Percentiles rank a stretch among this genome's conserved stretches.
phyloP scores from a whole-genome alignment of 1,140 invertebrate genomes.

The Heliconius hermathena region DNA sequence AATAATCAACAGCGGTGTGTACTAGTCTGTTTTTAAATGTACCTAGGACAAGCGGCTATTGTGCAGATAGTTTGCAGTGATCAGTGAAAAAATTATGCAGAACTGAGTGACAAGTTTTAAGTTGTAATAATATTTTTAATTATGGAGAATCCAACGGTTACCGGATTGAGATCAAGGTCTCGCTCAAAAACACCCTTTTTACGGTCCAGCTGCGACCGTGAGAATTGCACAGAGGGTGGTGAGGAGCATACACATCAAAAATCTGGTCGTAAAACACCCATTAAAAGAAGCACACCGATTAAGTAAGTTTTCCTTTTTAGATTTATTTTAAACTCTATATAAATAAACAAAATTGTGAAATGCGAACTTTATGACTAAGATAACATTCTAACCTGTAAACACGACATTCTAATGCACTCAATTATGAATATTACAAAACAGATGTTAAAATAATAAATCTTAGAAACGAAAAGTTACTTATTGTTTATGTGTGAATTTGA shows the following conservation, averaged over 20 bases:
- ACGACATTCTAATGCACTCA: too few relatives aligned
- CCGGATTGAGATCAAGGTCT: conserved; percentile 81
- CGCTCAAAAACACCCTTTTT: conserved; percentile 84
- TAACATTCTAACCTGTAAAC: background rate
- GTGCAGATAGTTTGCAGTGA: conserved; percentile 45
- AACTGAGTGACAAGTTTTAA: conserved; percentile 25
- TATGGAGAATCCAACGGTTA: conserved; percentile 73
- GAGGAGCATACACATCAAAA: conserved; percentile 80
- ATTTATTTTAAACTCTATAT: background rate
- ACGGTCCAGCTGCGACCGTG: conserved; percentile 81
- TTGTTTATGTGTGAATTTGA: too few relatives aligned
- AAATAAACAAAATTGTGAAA: conserved; percentile 6
- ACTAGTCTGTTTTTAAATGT: conserved; percentile 56
- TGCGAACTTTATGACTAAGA: background rate
- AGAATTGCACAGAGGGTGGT: conserved; percentile 75
- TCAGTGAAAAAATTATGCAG: conserved; percentile 39
- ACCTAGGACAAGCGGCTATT: conserved; percentile 45
- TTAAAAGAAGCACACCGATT: conserved; percentile 78
- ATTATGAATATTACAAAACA: too few relatives aligned
- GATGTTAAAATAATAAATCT: too few relatives aligned
- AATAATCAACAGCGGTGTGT: conserved; percentile 57
- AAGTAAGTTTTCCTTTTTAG: conserved; percentile 68
- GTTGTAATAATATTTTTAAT: conserved; percentile 34
- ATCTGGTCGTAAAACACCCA: conserved; percentile 72
- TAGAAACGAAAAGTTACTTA: too few relatives aligned